Evolutionary conservation across 2,888 invertebrate species (phyloP).

Genomic region (Cantharis rufa): DNA sequence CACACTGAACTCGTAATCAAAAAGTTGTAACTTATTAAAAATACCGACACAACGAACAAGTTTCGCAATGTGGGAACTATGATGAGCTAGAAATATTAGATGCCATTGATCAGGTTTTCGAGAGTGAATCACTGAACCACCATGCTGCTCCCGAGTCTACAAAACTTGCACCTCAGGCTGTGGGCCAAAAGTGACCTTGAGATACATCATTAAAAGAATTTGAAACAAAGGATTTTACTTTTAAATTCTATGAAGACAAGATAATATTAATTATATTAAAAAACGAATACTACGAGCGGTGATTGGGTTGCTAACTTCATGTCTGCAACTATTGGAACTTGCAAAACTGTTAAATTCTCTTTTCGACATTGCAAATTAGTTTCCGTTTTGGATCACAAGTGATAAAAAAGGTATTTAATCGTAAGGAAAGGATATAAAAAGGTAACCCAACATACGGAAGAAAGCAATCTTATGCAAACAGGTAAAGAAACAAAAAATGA

Average conservation of each 20-base stretch:
- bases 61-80: constrained; percentile 21
- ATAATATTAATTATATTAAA: not conserved
- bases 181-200: constrained; percentile 53
- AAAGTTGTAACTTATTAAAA: constrained; percentile 22
- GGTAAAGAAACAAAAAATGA: constrained; percentile 9
- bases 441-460: not conserved
- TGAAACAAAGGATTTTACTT: constrained; percentile 41
- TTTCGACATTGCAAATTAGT: not conserved
- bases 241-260: constrained; percentile 5
- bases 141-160: constrained; percentile 22
- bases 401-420: not conserved
- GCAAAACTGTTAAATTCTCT: too few relatives aligned
- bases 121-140: constrained; percentile 27
- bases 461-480: not conserved
- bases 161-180: constrained; percentile 43
- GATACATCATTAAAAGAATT: constrained; percentile 44
- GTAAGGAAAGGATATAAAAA: not conserved
- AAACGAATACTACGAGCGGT: not conserved
- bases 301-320: not conserved
- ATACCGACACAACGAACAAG: constrained; percentile 19
- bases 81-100: constrained; percentile 22
- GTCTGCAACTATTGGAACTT: too few relatives aligned
- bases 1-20: constrained; percentile 25
- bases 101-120: constrained; percentile 32
- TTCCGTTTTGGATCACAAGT: not conserved